These are phyloP conservation scores for Sebastiscus tertius DNA, from an alignment of 2,797 vertebrate genomes.

Conservation along the genomic window DNA sequence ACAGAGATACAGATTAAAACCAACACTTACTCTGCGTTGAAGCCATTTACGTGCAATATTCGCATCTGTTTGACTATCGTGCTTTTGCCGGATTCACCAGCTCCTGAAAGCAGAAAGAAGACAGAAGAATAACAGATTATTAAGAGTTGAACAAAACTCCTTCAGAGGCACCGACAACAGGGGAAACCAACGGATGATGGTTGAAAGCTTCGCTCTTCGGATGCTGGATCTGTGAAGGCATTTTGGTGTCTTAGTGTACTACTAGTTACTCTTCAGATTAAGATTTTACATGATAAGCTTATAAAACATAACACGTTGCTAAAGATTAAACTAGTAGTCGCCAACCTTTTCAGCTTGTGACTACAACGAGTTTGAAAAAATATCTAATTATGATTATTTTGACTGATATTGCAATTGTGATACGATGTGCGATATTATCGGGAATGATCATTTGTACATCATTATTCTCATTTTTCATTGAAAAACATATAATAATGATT, in stretches of 20 bases:
- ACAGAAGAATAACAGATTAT: slow-evolving; percentile 36
- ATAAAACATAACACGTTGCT: not conserved
- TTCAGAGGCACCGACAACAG: not conserved
- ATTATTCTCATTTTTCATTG: too few relatives aligned
- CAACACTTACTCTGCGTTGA: slow-evolving; percentile 99
- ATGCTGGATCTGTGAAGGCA: not conserved
- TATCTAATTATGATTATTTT: too few relatives aligned
- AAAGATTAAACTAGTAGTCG: not conserved
- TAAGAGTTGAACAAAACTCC: not conserved
- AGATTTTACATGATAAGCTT: not conserved
- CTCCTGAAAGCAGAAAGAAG: slow-evolving; percentile 86
- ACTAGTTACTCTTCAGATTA: not conserved
- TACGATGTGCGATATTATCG: too few relatives aligned
- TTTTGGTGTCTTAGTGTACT: not conserved
- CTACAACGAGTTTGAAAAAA: too few relatives aligned
- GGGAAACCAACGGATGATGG: not conserved
- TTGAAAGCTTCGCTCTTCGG: not conserved
- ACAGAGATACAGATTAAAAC: not conserved
- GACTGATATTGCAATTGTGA: too few relatives aligned
- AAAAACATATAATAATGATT: too few relatives aligned
- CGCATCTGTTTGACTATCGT: slow-evolving; percentile 99
- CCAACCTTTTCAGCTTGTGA: not conserved
- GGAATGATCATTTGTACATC: too few relatives aligned
- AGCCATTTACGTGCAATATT: slow-evolving; percentile 98
- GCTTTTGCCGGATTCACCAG: slow-evolving; percentile 99